Evolutionary conservation across 1,140 invertebrate genomes (phyloP).

Genomic region (Teleopsis dalmanni): DNA sequence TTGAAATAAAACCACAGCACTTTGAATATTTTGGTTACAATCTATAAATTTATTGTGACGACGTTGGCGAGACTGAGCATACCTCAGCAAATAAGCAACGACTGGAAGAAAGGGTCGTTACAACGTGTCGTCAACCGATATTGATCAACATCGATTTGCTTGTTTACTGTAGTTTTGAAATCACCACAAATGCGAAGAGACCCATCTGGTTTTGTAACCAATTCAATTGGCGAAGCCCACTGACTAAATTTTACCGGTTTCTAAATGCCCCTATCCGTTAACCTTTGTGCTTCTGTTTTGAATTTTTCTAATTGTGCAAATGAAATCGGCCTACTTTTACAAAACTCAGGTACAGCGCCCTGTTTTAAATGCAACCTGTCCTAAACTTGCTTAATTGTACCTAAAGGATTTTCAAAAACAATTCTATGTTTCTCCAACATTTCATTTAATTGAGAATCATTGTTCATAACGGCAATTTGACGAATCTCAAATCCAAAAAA

Average conservation of each 20-base stretch:
- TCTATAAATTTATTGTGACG: too few species aligned
- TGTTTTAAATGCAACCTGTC: constrained; percentile 1
- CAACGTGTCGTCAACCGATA: constrained; percentile 31
- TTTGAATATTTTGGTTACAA: too few species aligned
- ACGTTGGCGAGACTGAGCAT: too few species aligned
- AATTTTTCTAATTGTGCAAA: constrained; percentile 24
- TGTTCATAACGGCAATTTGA: neutral
- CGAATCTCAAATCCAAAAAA: constrained; percentile 8
- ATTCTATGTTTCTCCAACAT: neutral
- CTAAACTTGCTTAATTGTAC: constrained; percentile 6
- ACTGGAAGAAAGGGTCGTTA: too few species aligned
- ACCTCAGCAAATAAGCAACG: too few species aligned
- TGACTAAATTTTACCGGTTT: constrained; percentile 25
- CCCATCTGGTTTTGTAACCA: constrained; percentile 45
- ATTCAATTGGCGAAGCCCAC: constrained; percentile 38
- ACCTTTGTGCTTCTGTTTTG: constrained; percentile 20
- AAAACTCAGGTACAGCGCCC: constrained; percentile 6
- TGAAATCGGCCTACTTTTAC: constrained; percentile 12
- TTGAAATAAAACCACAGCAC: too few species aligned
- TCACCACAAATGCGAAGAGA: constrained; percentile 44
- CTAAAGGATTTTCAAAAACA: constrained; percentile 3
- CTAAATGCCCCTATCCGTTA: constrained; percentile 16
- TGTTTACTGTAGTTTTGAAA: constrained; percentile 42
- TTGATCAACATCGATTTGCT: constrained; percentile 29
- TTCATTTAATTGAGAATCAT: neutral